Evolutionary conservation across 2,797 vertebrate species (phyloP), one percentile per base, ranked within the genome.

Genomic region (Pangasius sanitwongsei): DNA sequence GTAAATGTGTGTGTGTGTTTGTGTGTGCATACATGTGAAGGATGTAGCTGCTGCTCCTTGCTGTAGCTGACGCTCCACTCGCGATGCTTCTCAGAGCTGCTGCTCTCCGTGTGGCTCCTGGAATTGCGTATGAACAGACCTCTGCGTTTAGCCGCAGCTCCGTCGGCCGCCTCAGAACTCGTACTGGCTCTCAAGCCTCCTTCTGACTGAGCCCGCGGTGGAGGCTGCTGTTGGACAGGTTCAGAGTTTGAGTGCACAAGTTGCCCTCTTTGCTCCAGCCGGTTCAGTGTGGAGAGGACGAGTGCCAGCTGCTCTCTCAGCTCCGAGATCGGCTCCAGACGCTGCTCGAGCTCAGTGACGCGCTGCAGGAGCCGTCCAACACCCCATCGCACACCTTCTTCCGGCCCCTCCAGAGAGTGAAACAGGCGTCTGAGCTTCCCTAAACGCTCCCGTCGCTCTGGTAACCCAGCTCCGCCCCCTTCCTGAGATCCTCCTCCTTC

Each of bases 301-400:
- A 98, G 97, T 8, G 97, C 97, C 90, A 99, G 98, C 92, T 99
- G 98, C 50, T 98, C 96, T n/a, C 98, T 97, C 37, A 99, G 98
- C 0, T 99, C 98, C 0, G 97, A 97, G 53, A 99, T 96, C 0
- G 97, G 98, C 63, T 99, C 98, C 23, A 99, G 95, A 78, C 98
- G 97, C 92, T 97, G 97, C 88, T 99, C 99, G 31, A 99, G 98
- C 90, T 99, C 98, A 0, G 97, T 97, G 70, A 99, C 98, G 57
- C 99, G 96, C 83, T 98, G 96, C 90, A 99, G 97, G 87, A 99
- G 95, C 82, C 98, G 97, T 92, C 98, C 98, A 75, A 99, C 97
- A 0, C 98, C 98, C 3, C 96, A 96, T 92, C 98, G 97, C 31
- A 99, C 92, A 55, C 98, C 99, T 53, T 99, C 98, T 0, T 99